Evolutionary conservation across 1,140 invertebrate species (phyloP), one percentile per base, ranked within the genome.

Genomic region (Drosophila takahashii): DNA sequence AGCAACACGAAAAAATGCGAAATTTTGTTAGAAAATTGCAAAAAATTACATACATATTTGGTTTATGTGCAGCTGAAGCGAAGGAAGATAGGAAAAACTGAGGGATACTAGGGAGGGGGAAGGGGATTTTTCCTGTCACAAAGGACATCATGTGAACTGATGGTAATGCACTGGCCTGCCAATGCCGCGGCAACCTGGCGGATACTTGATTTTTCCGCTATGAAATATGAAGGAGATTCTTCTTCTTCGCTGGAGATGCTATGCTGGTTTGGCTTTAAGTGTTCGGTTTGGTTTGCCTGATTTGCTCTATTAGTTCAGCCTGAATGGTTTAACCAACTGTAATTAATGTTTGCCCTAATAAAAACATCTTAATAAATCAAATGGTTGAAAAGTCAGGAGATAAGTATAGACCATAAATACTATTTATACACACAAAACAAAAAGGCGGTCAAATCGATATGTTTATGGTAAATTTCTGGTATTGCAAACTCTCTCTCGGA

Each of bases 11-110:
- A 84, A 89, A 89, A 76, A 79, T 77, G 56, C 60, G 76, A 80
- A 90, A 89, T 87, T 89, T 87, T 66, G 84, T 87, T 87, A 87
- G 84, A 86, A 87, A 81, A 89, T 83, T 79, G 84, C 70, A 89
- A 79, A 86, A 86, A 87, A 87, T 89, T 86, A 86, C 81, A 87
- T 85, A 85, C 83, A 69, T 87, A 83, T 83, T 83, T 83, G 75
- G 79, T 59, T 76, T 72, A 81, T 79, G 75, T 86, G 75, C 74
- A 64, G 66, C 61, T 54, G 37, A 10, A 16, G 22, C 39, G 36
- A 41, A 53, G 34, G 13, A 18, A 73, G 41, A 41, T 22, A 48
- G 41, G 42, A 52, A 77, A 78, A 83, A 61, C 62, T 44, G 78
- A 18, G 27, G 3, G 34, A 34, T n/a, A 13, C 29, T 29, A 13